Evolutionary conservation across 2,888 invertebrate species (phyloP).

Genomic region (Helicoverpa assulta): DNA sequence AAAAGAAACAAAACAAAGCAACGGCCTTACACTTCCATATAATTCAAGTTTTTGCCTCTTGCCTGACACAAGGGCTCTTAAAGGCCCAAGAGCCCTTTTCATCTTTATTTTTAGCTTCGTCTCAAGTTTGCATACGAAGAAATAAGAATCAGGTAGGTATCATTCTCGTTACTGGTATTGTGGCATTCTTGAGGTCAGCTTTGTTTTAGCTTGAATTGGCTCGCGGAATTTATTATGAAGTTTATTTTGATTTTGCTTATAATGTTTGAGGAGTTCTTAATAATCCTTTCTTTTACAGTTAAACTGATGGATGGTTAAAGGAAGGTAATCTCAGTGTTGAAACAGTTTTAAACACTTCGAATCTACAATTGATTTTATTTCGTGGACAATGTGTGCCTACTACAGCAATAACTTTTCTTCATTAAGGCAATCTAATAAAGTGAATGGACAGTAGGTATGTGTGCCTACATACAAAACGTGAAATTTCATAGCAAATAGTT

Average conservation of each 20-base stretch:
- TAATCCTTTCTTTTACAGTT: too few relatives aligned
- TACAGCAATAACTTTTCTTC: too few relatives aligned
- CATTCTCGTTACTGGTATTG: conserved; percentile 43
- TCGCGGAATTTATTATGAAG: conserved; percentile 15
- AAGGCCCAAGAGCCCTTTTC: conserved; percentile 30
- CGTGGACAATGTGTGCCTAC: too few relatives aligned
- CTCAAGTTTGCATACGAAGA: conserved; percentile 58
- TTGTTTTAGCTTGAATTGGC: conserved; percentile 24
- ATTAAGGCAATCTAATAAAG: too few relatives aligned
- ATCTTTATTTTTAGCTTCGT: conserved; percentile 59
- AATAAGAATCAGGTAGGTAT: conserved; percentile 54
- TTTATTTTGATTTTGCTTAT: not conserved
- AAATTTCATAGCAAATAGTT: too few relatives aligned
- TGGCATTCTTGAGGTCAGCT: conserved; percentile 42
- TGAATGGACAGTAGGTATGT: too few relatives aligned
- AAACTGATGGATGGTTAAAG: too few relatives aligned
- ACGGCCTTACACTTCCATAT: conserved; percentile 4
- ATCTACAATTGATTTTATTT: too few relatives aligned
- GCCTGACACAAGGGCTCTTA: conserved; percentile 22
- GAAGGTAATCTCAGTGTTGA: too few relatives aligned
- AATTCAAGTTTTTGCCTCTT: conserved; percentile 41
- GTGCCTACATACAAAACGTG: too few relatives aligned
- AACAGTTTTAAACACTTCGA: too few relatives aligned
- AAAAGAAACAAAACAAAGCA: conserved; percentile 27
- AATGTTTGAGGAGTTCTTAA: too few relatives aligned